phyloP scores from a whole-genome alignment of 2,113 vertebrate species.

The Theristicus caerulescens region DNA sequence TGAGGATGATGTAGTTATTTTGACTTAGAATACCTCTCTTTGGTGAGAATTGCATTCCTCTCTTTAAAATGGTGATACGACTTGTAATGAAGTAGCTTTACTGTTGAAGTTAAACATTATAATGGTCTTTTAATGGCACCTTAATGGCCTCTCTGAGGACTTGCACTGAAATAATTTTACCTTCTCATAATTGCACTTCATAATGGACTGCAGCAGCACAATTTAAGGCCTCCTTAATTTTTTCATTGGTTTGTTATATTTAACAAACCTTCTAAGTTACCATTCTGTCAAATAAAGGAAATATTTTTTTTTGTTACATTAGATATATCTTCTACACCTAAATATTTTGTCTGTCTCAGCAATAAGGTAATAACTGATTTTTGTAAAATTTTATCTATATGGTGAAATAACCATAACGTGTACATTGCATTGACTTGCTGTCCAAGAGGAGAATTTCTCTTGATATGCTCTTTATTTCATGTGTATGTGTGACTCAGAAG shows the following conservation, averaged over 20 bases:
- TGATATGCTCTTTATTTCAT: neutral
- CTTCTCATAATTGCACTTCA: neutral
- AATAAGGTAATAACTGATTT: neutral
- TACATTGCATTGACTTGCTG: neutral
- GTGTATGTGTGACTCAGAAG: neutral
- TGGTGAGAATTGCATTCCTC: neutral
- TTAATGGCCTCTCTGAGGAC: conserved; percentile 39
- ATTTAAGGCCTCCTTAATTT: neutral
- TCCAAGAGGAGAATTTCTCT: neutral
- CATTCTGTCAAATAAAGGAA: neutral
- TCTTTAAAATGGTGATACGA: conserved; percentile 14
- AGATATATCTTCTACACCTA: neutral
- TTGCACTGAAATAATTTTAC: conserved; percentile 24
- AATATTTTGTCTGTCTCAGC: neutral
- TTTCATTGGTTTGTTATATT: neutral
- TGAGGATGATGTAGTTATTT: neutral
- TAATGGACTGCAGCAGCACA: neutral
- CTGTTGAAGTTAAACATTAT: conserved; percentile 1
- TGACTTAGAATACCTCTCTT: neutral
- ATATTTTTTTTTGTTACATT: neutral
- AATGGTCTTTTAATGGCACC: conserved; percentile 47
- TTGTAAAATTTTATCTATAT: neutral
- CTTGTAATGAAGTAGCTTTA: conserved; percentile 27
- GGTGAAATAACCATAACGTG: neutral
- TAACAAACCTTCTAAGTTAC: neutral